Conservation (phyloP, 2,888 invertebrate genomes). For the Chaitophorus viminalis region DNA sequence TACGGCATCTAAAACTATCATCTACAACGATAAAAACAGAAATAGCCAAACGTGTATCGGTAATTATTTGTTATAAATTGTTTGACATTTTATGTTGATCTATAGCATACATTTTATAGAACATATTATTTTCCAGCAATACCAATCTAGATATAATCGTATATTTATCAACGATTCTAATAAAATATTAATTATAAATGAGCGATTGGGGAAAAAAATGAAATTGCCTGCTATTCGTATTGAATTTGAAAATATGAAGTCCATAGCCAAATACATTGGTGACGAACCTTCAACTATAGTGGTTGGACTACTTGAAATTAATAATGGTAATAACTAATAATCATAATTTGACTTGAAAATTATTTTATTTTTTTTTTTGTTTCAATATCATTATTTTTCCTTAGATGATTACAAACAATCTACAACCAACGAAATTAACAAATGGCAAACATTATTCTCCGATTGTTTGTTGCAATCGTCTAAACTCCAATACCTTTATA, state of each 20-base stretch:
- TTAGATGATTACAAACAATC: constrained; percentile 34
- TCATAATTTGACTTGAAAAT: background rate
- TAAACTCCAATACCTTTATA: constrained; percentile 6
- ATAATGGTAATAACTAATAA: constrained; percentile 14
- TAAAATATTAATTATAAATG: background rate
- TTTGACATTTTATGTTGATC: background rate
- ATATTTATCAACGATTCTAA: background rate
- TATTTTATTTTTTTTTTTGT: background rate
- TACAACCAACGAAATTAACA: background rate
- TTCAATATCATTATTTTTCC: background rate
- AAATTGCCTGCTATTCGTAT: background rate
- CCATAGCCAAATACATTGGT: background rate
- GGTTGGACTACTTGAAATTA: constrained; percentile 31
- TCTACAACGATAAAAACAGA: background rate
- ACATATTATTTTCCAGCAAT: constrained; percentile 1
- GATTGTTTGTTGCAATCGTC: constrained; percentile 11
- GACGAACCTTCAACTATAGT: background rate
- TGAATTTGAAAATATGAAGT: background rate
- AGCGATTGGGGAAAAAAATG: background rate
- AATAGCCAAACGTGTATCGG: background rate
- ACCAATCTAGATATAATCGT: background rate
- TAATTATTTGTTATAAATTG: background rate
- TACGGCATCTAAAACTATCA: background rate
- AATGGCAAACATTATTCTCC: constrained; percentile 16
- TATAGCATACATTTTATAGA: background rate